phyloP scores from a whole-genome alignment of 2,797 vertebrate genomes.

The Enteromius afrohamiltoni region DNA sequence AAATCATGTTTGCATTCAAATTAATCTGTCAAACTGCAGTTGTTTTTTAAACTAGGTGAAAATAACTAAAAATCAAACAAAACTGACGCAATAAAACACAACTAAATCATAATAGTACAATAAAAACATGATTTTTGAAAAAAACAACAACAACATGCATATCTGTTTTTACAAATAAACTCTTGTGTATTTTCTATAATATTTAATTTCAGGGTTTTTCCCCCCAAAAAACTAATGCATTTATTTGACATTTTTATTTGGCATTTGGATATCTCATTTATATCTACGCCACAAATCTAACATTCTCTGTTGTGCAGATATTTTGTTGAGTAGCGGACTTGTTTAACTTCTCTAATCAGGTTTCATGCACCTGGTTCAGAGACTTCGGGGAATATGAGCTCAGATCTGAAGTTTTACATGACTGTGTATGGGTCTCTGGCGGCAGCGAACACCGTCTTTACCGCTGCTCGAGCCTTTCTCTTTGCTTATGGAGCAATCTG shows the following conservation, averaged over 20 bases:
- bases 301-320: not conserved
- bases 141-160: too few relatives aligned
- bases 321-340: not conserved
- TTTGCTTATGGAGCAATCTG: conserved; percentile 87
- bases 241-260: not conserved
- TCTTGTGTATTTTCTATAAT: too few relatives aligned
- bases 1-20: too few relatives aligned
- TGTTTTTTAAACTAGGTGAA: too few relatives aligned
- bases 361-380: conserved; percentile 50
- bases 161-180: too few relatives aligned
- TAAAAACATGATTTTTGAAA: too few relatives aligned
- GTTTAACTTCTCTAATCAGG: conserved; percentile 54
- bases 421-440: conserved; percentile 86
- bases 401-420: conserved; percentile 87
- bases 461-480: conserved; percentile 85
- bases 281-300: not conserved
- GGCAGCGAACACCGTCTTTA: conserved; percentile 87
- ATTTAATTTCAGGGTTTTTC: too few relatives aligned
- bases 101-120: too few relatives aligned
- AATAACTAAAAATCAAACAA: too few relatives aligned
- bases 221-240: not conserved
- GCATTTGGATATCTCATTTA: not conserved
- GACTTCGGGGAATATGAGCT: conserved; percentile 67
- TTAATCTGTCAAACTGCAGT: too few relatives aligned
- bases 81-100: too few relatives aligned